Base-by-base conservation (phyloP, 2,888 invertebrate species). In the Epinotia ramella region DNA sequence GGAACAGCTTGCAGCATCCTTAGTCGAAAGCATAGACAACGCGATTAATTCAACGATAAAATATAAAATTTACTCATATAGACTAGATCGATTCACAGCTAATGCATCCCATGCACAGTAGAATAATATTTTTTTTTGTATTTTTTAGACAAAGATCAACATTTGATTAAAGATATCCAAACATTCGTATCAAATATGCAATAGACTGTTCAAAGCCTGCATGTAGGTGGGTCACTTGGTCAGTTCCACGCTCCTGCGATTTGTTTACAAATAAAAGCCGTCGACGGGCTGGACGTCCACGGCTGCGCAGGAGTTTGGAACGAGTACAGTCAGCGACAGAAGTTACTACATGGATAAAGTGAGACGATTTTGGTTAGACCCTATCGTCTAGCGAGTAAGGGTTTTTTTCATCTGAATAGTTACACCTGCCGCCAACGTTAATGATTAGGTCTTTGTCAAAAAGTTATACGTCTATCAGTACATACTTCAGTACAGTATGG, bases 51-150 rank as follows among this genome's bases (percentile, higher is more conserved):
- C 46, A 78, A 74, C 74, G 66, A 77, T 44, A 67, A 77, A 77
- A 73, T 65, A 76, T 77, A 73, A 77, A 72, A 73, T 65, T 59
- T 77, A 77, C 67, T 60, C 69, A 78, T 79, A 79, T 78, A 79
- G 83, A 83, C 84, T 83, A 83, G 84, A 80, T 80, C 78, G 81
- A 81, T 81, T 84, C 79, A 80, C 80, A 77, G 74, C 76, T 69
- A 74, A 74, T 71, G 82, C 83, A 83, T 84, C 80, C 75, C 44
- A 83, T 84, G 83, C 84, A 76, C 72, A 67, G 72, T 76, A 68
- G 72, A 73, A 77, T 49, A 49, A 76, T 70, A 59, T 77, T 60
- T 73, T 60, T 73, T 73, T 49, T 81, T 73, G 66, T 67, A 62
- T 71, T 59, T 71, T 77, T 64, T 53, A 80, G 82, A 80, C 74